Evolutionary conservation across 2,113 vertebrate species (phyloP), one percentile per base, ranked within the genome.

Genomic region (Hippocampus guttulatus): DNA sequence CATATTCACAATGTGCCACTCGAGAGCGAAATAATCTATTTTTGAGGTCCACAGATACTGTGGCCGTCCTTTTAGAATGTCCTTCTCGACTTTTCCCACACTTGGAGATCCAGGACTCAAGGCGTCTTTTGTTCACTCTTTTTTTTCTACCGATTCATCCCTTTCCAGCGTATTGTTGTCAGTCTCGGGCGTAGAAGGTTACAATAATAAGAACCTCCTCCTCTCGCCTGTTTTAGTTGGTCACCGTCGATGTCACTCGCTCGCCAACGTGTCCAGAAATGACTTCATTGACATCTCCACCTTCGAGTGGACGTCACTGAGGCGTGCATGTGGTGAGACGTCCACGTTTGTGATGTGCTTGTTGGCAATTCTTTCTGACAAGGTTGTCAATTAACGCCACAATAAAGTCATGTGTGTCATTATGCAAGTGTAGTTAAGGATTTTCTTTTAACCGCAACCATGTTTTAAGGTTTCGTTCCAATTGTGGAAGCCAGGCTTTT

Each of bases 241-340:
- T 64, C 40, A 43, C 40, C 8, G 62, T n/a, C 16, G 11, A 6
- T 64, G 62, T 15, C 62, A 25, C 40, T 64, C 16, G 27, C 58
- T 61, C 27, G 58, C 58, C 58, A 33, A 23, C 25, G n/a, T 64
- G 21, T 23, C 63, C 40, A 45, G 21, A 43, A 25, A 64, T 64
- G 63, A 64, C 63, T 64, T 64, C 40, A 64, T 64, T 43, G 40
- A 45, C 63, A 45, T 64, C 38, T n/a, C 62, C 62, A 23, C 18
- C 62, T 64, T 6, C 1, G 40, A 61, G 58, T 18, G 58, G 58
- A 61, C 30, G 15, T 61, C 8, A 16, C 27, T 61, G 27, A 64
- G 40, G 63, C 63, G 38, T 41, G 62, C 38, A 43, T 64, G 62
- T 41, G 62, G 62, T 64, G 18, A n/a, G 38, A n/a, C 23, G 58